Evolutionary conservation across 2,113 vertebrate species (phyloP), one percentile per base, ranked within the genome.

Genomic region (Hiodon alosoides): DNA sequence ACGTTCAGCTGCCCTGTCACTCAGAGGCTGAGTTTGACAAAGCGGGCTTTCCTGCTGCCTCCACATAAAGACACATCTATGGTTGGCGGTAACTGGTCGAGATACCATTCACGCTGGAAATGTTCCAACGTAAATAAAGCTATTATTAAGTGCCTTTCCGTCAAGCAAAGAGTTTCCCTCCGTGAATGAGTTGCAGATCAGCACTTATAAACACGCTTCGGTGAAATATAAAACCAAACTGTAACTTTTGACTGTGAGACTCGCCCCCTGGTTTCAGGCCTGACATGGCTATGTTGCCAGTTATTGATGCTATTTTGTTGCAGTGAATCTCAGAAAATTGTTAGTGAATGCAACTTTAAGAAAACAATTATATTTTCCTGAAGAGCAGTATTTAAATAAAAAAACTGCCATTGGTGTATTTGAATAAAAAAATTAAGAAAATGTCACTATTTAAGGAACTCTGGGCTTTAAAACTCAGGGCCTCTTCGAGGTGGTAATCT

Each of bases 1-100:
- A 64, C 47, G 54, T 46, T 13, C 73, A 68, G 73, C 73, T 67
- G 73, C 47, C 31, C 17, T 57, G 73, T 75, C 64, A 58, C 17
- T 71, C 75, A 71, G 51, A 51, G 4, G 57, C 5, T 10, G 53
- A 3, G 53, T 64, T 2, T 4, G 31, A 58, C 53, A 46, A 17
- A 3, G 1, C 10, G 53, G 13, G 17, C 58, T 76, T 59, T 70
- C 59, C 51, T 50, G 17, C 57, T 61, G 17, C 47, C 67, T n/a
- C 51, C 14, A 51, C 64, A 73, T 73, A 64, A 73, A 73, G 50
- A 73, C 48, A 7, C 50, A n/a, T 4, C 48, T 57, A 7, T 48
- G 11, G 31, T 31, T 31, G 31, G 31, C 31, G 31, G 31, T 31
- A 31, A 31, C 8, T 53, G 57, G 73, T 76, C 75, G 64, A 47